Base-by-base conservation (phyloP, 2,888 invertebrate genomes). In the Phyllotreta striolata region DNA sequence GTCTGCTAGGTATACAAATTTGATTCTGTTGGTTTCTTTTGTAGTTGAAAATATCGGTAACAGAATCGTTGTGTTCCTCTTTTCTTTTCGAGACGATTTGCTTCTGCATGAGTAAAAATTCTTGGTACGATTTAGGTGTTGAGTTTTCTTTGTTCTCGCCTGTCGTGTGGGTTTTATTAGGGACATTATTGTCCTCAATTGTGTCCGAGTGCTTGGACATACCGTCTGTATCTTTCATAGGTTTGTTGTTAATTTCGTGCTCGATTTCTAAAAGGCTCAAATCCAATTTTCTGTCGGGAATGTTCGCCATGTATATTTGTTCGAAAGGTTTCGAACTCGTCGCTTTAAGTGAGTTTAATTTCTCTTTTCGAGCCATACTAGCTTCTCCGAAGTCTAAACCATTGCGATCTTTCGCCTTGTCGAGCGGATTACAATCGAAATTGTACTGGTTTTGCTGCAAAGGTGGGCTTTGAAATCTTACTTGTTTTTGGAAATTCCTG, bases 271-370 rank as follows among this genome's bases (percentile, higher is more conserved):
- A 74, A 37, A 81, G 64, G 70, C 81, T 81, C 59, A 81, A 74
- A 73, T 82, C 82, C 57, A 82, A 70, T 44, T 79, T 74, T 59
- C 79, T 71, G 68, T 77, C 80, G 24, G 82, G 81, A 38, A 81
- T 74, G 67, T 81, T 81, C 8, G 79, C 79, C 78, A 80, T 76
- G 67, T 81, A 81, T 55, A 81, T 76, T 71, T 81, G 74, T 63
- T 80, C 77, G 71, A 81, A 80, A 41, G 52, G 41, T 40, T 49
- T 60, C 9, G 34, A 6, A 41, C 7, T 51, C 7, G 13, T 63
- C 12, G 24, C 10, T 38, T 10, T 12, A 6, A 38, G 9, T 34
- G 10, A 5, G 3, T 49, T 6, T 24, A 39, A 24, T 8, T 56
- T 44, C 12, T 61, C 46, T 13, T 60, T 60, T n/a, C 60, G 52